A percentile compares a stretch with the other conserved stretches of the same genome.
Conservation (phyloP, 2,888 invertebrate species). For the Drosophila gaucha region DNA sequence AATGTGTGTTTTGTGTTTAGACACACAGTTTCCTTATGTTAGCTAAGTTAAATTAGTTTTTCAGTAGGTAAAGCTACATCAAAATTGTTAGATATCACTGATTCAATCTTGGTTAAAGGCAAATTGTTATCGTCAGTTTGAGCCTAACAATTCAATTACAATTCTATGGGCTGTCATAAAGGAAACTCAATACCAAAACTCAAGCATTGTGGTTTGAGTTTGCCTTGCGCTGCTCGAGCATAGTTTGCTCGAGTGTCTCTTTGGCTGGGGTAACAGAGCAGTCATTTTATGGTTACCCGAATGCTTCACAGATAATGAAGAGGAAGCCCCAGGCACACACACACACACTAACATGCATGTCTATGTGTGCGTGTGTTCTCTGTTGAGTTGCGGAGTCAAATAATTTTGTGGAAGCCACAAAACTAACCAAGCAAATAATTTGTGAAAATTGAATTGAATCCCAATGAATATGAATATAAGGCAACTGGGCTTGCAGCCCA, state of each 20-base stretch:
- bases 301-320: constrained; percentile 68
- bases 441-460: constrained; percentile 73
- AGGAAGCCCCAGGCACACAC: constrained; percentile 58
- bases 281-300: constrained; percentile 41
- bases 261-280: constrained; percentile 1
- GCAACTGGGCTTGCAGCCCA: constrained; percentile 9
- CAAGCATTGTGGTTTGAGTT: constrained; percentile 39
- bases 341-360: background rate
- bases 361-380: background rate
- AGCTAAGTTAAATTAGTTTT: no score
- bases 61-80: no score
- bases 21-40: no score
- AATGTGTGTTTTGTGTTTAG: no score
- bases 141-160: constrained; percentile 62
- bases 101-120: constrained; percentile 9
- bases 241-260: constrained; percentile 9
- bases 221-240: no score
- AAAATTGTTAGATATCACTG: constrained; percentile 4
- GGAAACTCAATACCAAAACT: constrained; percentile 47
- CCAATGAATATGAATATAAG: constrained; percentile 70
- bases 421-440: constrained; percentile 81
- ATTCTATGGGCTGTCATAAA: constrained; percentile 49
- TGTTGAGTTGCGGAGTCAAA: constrained; percentile 39
- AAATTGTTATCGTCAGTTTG: constrained; percentile 20
- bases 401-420: constrained; percentile 77